Conservation (phyloP, 2,888 invertebrate genomes). For the Cheilosia soror region DNA sequence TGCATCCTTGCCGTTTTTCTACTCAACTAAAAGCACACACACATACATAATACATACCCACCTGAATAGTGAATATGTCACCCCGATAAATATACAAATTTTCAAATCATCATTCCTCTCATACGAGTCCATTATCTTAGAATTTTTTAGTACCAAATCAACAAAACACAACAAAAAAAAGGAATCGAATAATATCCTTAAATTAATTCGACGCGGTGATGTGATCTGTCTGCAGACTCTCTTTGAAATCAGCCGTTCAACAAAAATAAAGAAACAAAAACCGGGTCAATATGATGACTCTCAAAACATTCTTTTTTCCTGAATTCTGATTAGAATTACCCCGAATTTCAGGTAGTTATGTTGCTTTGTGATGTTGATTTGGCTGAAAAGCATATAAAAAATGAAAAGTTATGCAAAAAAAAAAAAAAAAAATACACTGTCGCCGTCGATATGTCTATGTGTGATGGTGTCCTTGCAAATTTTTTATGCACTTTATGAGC, state of each 20-base stretch:
- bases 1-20: constrained; percentile 60
- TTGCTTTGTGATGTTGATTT: constrained; percentile 43
- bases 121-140: constrained; percentile 31
- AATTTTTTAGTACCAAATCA: not conserved
- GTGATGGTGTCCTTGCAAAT: constrained; percentile 50
- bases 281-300: constrained; percentile 20
- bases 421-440: constrained; percentile 7
- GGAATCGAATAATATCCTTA: constrained; percentile 43
- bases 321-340: constrained; percentile 52
- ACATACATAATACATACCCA: not conserved
- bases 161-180: not conserved
- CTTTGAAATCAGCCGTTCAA: not conserved
- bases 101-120: constrained; percentile 5
- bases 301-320: constrained; percentile 10
- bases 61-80: not conserved
- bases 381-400: constrained; percentile 20
- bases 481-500: constrained; percentile 35
- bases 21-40: constrained; percentile 6
- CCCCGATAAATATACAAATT: not conserved
- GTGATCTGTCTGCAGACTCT: constrained; percentile 18
- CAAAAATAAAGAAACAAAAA: not conserved
- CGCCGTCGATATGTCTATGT: constrained; percentile 1
- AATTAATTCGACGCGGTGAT: constrained; percentile 39
- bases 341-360: constrained; percentile 30
- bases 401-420: constrained; percentile 14